A percentile compares a stretch with the other conserved stretches of the same genome.
Conservation (phyloP, 2,888 invertebrate genomes). For the Allygus modestus region DNA sequence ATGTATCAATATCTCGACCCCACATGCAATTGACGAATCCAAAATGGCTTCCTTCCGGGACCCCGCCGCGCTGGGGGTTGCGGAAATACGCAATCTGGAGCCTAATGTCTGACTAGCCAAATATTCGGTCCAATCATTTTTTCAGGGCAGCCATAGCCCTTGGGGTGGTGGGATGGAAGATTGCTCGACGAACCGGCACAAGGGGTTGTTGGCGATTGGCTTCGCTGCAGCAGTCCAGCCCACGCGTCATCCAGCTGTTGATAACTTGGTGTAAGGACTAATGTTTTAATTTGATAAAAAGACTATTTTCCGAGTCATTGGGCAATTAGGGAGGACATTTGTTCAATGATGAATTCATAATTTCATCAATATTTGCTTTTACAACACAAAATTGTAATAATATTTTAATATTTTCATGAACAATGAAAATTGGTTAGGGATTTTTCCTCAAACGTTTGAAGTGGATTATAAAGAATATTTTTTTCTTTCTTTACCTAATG, state of each 20-base stretch:
- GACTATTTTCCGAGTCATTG: no score
- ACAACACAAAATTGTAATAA: no score
- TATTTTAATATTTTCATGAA: no score
- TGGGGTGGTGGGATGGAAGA: conserved; percentile 37
- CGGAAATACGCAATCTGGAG: conserved; percentile 45
- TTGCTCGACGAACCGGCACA: conserved; percentile 36
- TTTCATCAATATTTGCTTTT: no score
- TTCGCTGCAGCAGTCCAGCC: conserved; percentile 24
- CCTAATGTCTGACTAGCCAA: conserved; percentile 60
- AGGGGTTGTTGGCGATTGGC: conserved; percentile 2
- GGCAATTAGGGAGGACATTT: no score
- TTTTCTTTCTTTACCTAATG: no score
- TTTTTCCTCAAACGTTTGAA: no score
- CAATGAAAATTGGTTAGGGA: no score
- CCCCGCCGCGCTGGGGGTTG: conserved; percentile 13
- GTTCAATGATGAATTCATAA: no score
- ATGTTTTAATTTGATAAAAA: no score
- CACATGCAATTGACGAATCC: conserved; percentile 46
- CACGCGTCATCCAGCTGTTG: background rate
- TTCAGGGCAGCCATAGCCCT: conserved; percentile 45
- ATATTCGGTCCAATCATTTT: conserved; percentile 62
- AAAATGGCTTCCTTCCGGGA: conserved; percentile 56
- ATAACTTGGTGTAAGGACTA: no score
- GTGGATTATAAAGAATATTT: no score
- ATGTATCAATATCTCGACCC: conserved; percentile 59